phyloP scores from a whole-genome alignment of 2,797 vertebrate genomes.

The Tragelaphus eurycerus region DNA sequence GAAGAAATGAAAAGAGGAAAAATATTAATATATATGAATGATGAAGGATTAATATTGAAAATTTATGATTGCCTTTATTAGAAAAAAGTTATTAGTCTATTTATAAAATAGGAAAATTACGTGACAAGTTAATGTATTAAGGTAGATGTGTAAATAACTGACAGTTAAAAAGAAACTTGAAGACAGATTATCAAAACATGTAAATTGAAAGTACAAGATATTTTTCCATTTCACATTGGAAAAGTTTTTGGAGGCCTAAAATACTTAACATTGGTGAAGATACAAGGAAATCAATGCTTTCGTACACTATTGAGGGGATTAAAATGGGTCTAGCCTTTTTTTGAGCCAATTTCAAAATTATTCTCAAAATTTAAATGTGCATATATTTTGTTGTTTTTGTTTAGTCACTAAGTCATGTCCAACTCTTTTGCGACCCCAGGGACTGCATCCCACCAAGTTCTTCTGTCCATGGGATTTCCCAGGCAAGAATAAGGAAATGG shows the following conservation, averaged over 20 bases:
- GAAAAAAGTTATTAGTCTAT: background rate
- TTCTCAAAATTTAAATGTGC: conserved; percentile 15
- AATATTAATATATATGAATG: background rate
- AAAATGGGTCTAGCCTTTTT: background rate
- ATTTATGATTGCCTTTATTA: background rate
- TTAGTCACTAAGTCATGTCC: background rate
- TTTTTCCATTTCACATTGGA: conserved; percentile 9
- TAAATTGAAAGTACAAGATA: background rate
- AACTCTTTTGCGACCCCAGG: background rate
- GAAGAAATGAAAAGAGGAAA: background rate
- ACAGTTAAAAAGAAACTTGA: background rate
- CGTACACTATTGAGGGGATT: background rate
- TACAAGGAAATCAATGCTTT: background rate
- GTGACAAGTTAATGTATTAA: background rate
- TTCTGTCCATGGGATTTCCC: background rate
- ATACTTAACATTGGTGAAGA: background rate
- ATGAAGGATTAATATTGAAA: background rate
- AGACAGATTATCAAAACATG: background rate
- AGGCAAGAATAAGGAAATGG: background rate
- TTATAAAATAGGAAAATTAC: conserved; percentile 20
- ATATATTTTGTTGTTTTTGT: background rate
- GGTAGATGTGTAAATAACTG: background rate
- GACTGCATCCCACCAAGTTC: background rate
- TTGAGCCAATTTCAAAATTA: conserved; percentile 30
- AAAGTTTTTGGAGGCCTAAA: conserved; percentile 18